Base-by-base conservation (phyloP, 1,140 invertebrate species). In the Drosophila varians region DNA sequence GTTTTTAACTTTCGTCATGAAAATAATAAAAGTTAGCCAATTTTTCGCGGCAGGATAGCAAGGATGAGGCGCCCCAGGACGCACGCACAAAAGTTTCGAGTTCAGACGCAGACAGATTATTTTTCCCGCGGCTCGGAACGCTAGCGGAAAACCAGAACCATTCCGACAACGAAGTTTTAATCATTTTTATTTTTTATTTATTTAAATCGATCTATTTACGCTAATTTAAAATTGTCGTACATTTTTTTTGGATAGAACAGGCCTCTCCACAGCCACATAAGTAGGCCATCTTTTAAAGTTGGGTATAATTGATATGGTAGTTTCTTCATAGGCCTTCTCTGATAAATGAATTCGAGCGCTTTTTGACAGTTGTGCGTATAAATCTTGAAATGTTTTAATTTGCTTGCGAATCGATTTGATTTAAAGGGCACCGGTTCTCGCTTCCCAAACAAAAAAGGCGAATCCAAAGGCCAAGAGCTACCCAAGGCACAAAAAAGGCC, bases 351-450 rank as follows among this genome's bases (percentile, higher is more conserved):
- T 75, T 79, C 76, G 68, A 69, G 69, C 72, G 69, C 52, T 74
- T 90, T 84, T 88, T 88, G 88, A 90, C 88, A 90, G 88, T 84
- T 88, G 73, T 80, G 88, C 88, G 82, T 84, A 90, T 90, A 90
- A 90, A 90, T 90, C 88, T 90, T 90, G 87, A 90, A 90, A 90
- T 88, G 88, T 90, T 90, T 90, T 90, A 90, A 90, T 90, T 90
- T 90, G 83, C 80, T 84, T 83, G 77, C 71, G 88, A 90, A 90
- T 90, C 88, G 88, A 90, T 90, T 90, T 90, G 88, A 90, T 90
- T 90, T 90, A 84, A 83, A 84, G 71, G 21, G 54, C 68, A 54
- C 57, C 57, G 28, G 18, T 40, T 36, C 54, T 58, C 42, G 31
- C 42, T 54, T 14, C 23, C 38, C 52, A 3, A 45, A 14, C 11